Percentiles rank a stretch among this genome's conserved stretches.
phyloP scores from a whole-genome alignment of 2,888 invertebrate genomes.

The Cryptocephalus moraei region DNA sequence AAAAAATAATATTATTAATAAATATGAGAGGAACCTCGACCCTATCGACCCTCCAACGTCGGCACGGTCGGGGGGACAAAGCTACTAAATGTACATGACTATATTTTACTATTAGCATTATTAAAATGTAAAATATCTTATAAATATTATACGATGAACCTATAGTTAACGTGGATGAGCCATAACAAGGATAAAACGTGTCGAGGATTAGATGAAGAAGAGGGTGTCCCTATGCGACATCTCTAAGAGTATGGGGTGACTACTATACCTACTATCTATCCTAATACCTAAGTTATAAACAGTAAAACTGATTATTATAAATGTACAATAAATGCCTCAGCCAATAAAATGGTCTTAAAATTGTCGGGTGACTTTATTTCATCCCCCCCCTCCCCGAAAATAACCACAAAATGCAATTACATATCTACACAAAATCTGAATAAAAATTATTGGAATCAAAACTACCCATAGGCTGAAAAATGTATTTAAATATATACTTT shows the following conservation, averaged over 20 bases:
- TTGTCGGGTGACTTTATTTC: slow-evolving; percentile 14
- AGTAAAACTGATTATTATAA: slow-evolving; percentile 38
- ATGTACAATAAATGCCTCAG: slow-evolving; percentile 42
- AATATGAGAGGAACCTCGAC: too few species aligned
- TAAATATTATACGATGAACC: slow-evolving; percentile 5
- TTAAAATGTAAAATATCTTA: slow-evolving; percentile 21
- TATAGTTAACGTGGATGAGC: slow-evolving; percentile 12
- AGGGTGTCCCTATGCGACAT: slow-evolving; percentile 19
- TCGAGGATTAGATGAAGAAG: slow-evolving; percentile 5
- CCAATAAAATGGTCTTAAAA: slow-evolving; percentile 39
- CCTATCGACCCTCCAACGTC: too few species aligned
- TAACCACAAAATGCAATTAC: too few species aligned
- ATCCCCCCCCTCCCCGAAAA: background rate
- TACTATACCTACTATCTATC: slow-evolving; percentile 34
- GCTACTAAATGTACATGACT: slow-evolving; percentile 32
- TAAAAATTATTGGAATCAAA: too few species aligned
- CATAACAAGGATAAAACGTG: slow-evolving; percentile 11
- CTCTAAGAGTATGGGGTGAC: slow-evolving; percentile 35
- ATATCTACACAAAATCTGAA: too few species aligned
- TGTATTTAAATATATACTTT: too few species aligned
- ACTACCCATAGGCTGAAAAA: too few species aligned
- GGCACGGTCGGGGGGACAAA: background rate
- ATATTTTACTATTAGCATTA: slow-evolving; percentile 35
- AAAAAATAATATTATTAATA: too few species aligned
- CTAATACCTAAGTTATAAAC: slow-evolving; percentile 37